Evolutionary conservation across 2,888 invertebrate species (phyloP).

Genomic region (Subacronicta megacephala): DNA sequence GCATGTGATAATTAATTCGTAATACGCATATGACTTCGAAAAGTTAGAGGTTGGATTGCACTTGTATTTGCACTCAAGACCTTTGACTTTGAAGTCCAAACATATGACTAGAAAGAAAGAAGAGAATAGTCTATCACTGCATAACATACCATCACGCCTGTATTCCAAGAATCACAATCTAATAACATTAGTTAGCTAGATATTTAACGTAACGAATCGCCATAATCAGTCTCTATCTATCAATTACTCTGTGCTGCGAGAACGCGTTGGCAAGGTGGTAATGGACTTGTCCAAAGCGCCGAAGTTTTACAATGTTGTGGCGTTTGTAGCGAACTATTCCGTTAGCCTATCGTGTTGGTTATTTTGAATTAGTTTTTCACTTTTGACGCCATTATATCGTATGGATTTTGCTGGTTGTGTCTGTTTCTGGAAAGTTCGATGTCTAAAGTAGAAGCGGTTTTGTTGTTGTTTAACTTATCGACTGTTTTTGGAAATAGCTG

Average conservation of each 20-base stretch:
- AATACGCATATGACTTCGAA: no score
- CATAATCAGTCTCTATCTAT: slow-evolving; percentile 24
- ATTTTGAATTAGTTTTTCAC: slow-evolving; percentile 37
- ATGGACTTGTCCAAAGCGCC: slow-evolving; percentile 66
- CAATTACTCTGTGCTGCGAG: slow-evolving; percentile 58
- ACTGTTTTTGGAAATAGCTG: slow-evolving; percentile 3
- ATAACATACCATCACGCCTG: no score
- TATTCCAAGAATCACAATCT: no score
- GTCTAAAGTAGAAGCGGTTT: slow-evolving; percentile 1
- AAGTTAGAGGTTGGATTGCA: no score
- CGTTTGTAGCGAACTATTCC: slow-evolving; percentile 54
- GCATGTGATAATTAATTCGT: no score
- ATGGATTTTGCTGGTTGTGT: slow-evolving; percentile 14
- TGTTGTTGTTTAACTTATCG: slow-evolving; percentile 5
- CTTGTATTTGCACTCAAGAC: no score
- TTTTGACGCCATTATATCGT: slow-evolving; percentile 14
- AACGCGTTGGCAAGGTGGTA: slow-evolving; percentile 80
- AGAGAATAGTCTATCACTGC: no score
- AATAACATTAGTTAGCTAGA: no score
- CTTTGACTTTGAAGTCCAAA: no score
- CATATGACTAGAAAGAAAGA: no score
- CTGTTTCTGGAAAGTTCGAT: slow-evolving; percentile 9
- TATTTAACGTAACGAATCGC: background rate
- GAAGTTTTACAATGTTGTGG: slow-evolving; percentile 62
- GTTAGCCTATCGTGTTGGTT: slow-evolving; percentile 42